Evolutionary conservation across 2,888 invertebrate species (phyloP).

Genomic region (Cephus sareptanus): DNA sequence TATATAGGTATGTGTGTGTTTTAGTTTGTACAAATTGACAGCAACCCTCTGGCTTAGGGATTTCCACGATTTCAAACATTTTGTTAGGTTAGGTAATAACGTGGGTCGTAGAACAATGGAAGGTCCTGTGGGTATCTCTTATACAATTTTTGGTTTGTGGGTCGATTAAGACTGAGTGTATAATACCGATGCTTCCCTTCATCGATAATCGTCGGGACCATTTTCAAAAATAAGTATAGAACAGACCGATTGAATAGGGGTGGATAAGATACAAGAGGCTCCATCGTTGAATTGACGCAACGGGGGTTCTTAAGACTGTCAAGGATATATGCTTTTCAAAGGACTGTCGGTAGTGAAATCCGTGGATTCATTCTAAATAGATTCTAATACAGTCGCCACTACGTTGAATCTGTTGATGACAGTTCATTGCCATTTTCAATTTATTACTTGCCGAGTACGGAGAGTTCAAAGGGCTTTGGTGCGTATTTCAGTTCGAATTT

Average conservation of each 20-base stretch:
- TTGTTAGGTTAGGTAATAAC: not conserved
- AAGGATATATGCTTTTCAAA: not conserved
- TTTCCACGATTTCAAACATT: not conserved
- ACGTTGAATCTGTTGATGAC: not conserved
- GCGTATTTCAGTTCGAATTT: not conserved
- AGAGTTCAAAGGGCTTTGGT: not conserved
- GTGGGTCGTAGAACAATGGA: not conserved
- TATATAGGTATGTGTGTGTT: not conserved
- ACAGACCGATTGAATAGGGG: not conserved
- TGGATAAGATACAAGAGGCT: not conserved
- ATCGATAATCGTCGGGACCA: not conserved
- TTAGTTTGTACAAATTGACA: not conserved
- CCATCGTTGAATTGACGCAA: not conserved
- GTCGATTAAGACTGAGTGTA: not conserved
- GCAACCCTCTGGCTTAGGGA: not conserved
- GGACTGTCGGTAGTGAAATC: not conserved
- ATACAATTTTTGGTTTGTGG: not conserved
- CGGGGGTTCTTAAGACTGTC: not conserved
- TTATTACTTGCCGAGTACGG: not conserved
- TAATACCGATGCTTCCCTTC: not conserved
- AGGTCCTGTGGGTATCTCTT: not conserved
- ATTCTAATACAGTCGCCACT: not conserved
- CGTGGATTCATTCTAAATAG: not conserved
- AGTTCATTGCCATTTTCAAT: constrained; percentile 1
- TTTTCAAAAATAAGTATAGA: not conserved